phyloP scores from a whole-genome alignment of 2,113 vertebrate species.

The Chloebia gouldiae region DNA sequence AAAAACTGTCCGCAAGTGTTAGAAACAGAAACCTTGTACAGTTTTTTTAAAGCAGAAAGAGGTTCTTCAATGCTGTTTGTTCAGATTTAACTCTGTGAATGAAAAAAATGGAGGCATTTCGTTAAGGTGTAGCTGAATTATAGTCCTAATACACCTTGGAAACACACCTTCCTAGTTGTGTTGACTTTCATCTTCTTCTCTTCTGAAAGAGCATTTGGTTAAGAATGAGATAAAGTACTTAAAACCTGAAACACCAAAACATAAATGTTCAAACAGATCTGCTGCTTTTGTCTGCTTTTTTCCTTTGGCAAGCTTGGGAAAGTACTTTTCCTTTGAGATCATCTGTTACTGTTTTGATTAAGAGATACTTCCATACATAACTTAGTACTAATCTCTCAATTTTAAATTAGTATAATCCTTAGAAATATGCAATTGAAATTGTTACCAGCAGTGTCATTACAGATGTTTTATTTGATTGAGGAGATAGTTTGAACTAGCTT shows the following conservation, averaged over 20 bases:
- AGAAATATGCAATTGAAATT: not conserved
- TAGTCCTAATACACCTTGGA: not conserved
- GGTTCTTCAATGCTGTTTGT: not conserved
- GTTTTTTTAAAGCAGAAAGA: not conserved
- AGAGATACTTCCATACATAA: not conserved
- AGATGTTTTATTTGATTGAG: conserved; percentile 14
- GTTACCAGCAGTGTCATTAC: not conserved
- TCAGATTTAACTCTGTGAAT: not conserved
- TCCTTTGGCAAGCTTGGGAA: not conserved
- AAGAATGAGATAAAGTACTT: not conserved
- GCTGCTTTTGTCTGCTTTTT: not conserved
- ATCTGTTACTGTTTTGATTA: not conserved
- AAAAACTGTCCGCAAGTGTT: not conserved
- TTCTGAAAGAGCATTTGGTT: not conserved
- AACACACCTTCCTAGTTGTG: not conserved
- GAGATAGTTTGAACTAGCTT: not conserved
- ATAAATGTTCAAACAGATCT: not conserved
- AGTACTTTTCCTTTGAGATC: not conserved
- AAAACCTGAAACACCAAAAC: not conserved
- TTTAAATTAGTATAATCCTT: not conserved
- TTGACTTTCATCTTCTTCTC: not conserved
- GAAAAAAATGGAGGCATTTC: not conserved
- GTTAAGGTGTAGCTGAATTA: not conserved
- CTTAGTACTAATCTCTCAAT: not conserved
- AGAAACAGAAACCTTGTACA: not conserved